Evolutionary conservation across 2,888 invertebrate genomes (phyloP).

Genomic region (Mayetiola destructor): DNA sequence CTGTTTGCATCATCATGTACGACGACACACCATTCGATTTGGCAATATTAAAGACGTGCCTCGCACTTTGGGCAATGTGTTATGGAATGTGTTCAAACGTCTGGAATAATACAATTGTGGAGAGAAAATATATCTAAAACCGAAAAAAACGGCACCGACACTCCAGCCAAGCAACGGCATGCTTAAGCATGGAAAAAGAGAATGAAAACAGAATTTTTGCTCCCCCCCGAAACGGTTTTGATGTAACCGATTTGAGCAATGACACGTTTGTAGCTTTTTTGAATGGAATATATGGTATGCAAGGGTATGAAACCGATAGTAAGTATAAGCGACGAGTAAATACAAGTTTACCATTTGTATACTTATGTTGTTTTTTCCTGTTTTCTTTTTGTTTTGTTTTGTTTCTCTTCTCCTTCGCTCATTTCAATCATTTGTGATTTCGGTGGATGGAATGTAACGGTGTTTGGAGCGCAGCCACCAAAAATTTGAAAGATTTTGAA

Average conservation of each 20-base stretch:
- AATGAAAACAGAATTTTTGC: neutral
- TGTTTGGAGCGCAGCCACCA: no score
- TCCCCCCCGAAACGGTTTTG: no score
- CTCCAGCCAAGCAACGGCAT: neutral
- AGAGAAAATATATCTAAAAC: constrained; percentile 11
- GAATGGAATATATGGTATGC: no score
- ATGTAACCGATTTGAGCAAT: no score
- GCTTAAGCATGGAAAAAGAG: neutral
- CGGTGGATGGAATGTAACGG: no score
- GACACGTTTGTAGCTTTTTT: no score
- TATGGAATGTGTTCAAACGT: constrained; percentile 10
- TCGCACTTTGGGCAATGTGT: constrained; percentile 10
- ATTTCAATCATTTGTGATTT: no score
- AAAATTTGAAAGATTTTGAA: no score
- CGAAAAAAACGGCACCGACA: neutral
- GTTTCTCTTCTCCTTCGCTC: no score
- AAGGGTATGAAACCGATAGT: no score
- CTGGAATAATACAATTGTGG: constrained; percentile 12
- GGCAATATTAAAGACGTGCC: constrained; percentile 8
- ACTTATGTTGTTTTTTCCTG: neutral
- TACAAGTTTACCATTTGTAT: neutral
- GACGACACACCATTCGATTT: no score
- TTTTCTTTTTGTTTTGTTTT: no score
- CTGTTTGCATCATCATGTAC: constrained; percentile 2
- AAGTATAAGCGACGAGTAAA: neutral